Evolutionary conservation across 2,797 vertebrate species (phyloP).

Genomic region (Urosaurus nigricauda): DNA sequence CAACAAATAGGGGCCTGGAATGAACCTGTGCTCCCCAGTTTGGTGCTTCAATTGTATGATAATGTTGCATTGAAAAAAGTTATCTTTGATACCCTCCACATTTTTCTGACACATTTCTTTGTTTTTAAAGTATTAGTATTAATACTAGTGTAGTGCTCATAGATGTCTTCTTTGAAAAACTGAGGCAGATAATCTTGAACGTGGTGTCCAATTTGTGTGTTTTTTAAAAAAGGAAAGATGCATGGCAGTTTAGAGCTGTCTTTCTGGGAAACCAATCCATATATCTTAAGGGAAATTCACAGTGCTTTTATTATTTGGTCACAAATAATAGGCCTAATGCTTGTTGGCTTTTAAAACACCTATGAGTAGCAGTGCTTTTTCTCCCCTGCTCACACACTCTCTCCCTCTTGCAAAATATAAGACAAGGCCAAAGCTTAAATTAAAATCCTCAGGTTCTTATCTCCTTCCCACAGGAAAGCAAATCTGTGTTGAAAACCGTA

Average conservation of each 20-base stretch:
- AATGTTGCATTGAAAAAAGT: not conserved
- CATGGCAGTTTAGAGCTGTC: slow-evolving; percentile 48
- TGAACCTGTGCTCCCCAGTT: not conserved
- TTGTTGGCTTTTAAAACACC: slow-evolving; percentile 79
- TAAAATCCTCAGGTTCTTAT: slow-evolving; percentile 94
- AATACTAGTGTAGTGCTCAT: not conserved
- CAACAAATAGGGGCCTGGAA: not conserved
- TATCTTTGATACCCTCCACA: not conserved
- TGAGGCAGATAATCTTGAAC: slow-evolving; percentile 26
- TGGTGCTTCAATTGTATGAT: not conserved
- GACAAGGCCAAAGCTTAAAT: slow-evolving; percentile 89
- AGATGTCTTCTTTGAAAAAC: slow-evolving; percentile 24
- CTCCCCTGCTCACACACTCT: slow-evolving; percentile 58
- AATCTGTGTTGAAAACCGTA: slow-evolving; percentile 97
- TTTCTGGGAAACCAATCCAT: slow-evolving; percentile 62
- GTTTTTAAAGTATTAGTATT: slow-evolving; percentile 48
- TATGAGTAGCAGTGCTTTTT: slow-evolving; percentile 68
- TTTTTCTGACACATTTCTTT: slow-evolving; percentile 40
- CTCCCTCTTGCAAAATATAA: slow-evolving; percentile 84
- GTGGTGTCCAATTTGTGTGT: slow-evolving; percentile 41
- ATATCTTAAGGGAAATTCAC: slow-evolving; percentile 73
- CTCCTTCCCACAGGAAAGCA: slow-evolving; percentile 95
- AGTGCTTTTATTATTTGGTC: slow-evolving; percentile 78
- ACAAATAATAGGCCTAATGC: slow-evolving; percentile 79
- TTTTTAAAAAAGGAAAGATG: slow-evolving; percentile 54